Base-by-base conservation (phyloP, 2,113 vertebrate genomes). In the Nothoprocta pentlandii region DNA sequence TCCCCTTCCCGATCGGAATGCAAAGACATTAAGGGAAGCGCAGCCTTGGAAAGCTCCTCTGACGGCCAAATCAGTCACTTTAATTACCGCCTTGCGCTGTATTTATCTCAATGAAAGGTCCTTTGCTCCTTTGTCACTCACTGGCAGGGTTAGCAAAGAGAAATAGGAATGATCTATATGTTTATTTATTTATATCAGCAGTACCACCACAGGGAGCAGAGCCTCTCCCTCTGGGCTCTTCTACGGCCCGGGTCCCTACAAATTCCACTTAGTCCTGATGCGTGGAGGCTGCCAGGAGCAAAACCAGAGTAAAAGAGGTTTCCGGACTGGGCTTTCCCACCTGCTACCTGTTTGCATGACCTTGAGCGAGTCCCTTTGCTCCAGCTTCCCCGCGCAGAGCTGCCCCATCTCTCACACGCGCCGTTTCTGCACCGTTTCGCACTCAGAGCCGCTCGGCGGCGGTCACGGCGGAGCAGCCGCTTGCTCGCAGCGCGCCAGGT, bases 71-170 rank as follows among this genome's bases (percentile, higher is more conserved):
- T 97, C 89, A 20, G 63, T 93, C 97, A 87, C 78, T 91, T 94
- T 96, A 96, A 97, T 97, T 96, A 97, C 85, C 85, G 62, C 87
- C 92, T 86, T 36, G 36, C 86, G 53, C 91, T 62, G 69, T 64
- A 90, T 97, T 97, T 95, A 94, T 95, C 96, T 97, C 96, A 86
- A 30, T 80, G 92, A 92, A 95, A 97, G 77, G 83, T 77, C 87
- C 94, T 88, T 74, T 64, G 92, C 64, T 93, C 91, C 92, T 92
- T 62, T 85, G 58, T 91, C 44, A 83, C 78, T 91, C 96, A 79
- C 90, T 92, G 88, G 83, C 93, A 83, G 96, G 82, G 87, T 91
- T 61, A 89, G 85, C 84, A 49, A 39, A 46, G 75, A 70, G 75
- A 12, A 91, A 62, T 47, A 12, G 76, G 34, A 11, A 91, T 90